Base-by-base conservation (phyloP, 2,113 vertebrate species). In the Serilophus lunatus region DNA sequence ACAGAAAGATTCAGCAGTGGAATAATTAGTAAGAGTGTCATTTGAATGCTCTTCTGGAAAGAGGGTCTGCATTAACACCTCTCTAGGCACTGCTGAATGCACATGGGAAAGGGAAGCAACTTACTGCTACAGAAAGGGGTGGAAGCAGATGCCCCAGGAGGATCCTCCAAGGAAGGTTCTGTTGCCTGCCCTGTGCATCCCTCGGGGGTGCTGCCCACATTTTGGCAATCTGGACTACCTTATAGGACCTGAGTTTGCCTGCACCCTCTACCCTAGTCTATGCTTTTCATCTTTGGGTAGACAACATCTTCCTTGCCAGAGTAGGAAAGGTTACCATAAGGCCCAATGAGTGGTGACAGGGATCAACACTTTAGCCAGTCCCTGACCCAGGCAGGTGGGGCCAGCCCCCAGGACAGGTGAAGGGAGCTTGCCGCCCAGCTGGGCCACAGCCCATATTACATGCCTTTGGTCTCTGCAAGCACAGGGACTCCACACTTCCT, bases 121-220 rank as follows among this genome's bases (percentile, higher is more conserved):
- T 53, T 71, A n/a, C 57, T 53, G 51, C 18, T 47, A 31, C 35
- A 49, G 22, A 88, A 61, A 59, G 9, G 13, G 31, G 40, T n/a
- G 3, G 1, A 6, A 63, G 29, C 47, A 75, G 61, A 33, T 7
- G 36, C 5, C 5, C 18, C 0, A 0, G 16, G 13, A 29, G 12
- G 13, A 23, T 65, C 17, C 38, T 53, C 42, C 38, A 33, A 26
- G 12, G 6, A 3, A 2, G 5, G 12, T 50, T 44, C 49, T 61
- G 33, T 44, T 20, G 15, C 44, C n/a, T 40, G 61, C 31, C 70
- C 45, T 10, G 9, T 7, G 14, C 47, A 57, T 15, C 8, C 42
- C n/a, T 36, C 23, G 18, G 7, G 26, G 10, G 14, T 74, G 38
- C 19, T 82, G 50, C 61, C 28, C 40, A 44, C 11, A 23, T 69